Base-by-base conservation (phyloP, 2,888 invertebrate genomes). In the Drosophila paramelanica region DNA sequence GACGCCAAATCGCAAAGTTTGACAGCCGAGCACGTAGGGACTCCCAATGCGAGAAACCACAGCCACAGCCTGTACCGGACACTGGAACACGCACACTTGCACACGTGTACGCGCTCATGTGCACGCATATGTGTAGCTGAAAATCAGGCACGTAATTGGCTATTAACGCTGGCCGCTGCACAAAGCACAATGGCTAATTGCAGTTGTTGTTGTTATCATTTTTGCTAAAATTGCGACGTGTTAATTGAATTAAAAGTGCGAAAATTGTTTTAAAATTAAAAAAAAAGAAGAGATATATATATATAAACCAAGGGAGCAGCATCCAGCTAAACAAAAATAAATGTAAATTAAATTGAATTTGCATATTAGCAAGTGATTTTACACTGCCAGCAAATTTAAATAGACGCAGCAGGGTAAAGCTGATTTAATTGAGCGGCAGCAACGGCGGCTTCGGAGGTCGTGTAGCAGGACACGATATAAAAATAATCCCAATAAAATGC, bases 401-500 rank as follows among this genome's bases (percentile, higher is more conserved):
- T 69, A 17, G 59, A 53, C 31, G 17, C 31, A 36, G 20, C 52
- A 52, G 11, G 59, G 53, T 50, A 61, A 67, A 67, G 64, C 58
- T 49, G 53, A 50, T 57, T 65, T 65, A 67, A 72, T 70, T 78
- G 67, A 51, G 38, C 23, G 45, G n/a, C 25, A 17, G 2, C 8
- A 8, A 33, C 3, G 39, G n/a, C 7, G 51, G 31, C 1, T 5
- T 31, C 31, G 31, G 31, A 10, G 38, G 7, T 8, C 8, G 33
- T 46, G 25, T 25, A n/a, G 36, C 62, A 52, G 82, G 50, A 64
- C 83, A 80, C 73, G 73, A 79, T 86, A 83, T 86, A 77, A 78
- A 82, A 87, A 90, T 89, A 89, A 89, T 90, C 84, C 88, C 80
- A 79, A 89, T 88, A 88, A 82, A 90, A 89, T 90, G 89, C 89